Conservation (phyloP, 1,140 invertebrate genomes). For the Brachionus calyciflorus region DNA sequence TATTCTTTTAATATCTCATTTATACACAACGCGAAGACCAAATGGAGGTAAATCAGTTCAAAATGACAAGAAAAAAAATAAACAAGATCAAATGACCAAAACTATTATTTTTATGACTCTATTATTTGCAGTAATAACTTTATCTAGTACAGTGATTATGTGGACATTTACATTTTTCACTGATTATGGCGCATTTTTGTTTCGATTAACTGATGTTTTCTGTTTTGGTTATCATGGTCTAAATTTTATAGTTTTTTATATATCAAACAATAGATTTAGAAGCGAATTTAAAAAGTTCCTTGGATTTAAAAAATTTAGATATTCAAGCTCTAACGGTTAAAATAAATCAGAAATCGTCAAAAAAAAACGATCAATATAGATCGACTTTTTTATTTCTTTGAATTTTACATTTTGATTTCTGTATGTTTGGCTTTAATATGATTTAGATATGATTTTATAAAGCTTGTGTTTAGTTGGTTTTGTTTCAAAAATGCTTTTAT, state of each 20-base stretch:
- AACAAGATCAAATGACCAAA: not conserved
- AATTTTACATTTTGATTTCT: too few species aligned
- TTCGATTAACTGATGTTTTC: not conserved
- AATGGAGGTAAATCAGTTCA: not conserved
- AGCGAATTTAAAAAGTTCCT: not conserved
- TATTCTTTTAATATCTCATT: not conserved
- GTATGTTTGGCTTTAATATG: too few species aligned
- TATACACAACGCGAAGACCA: not conserved
- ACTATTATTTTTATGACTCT: conserved; percentile 9
- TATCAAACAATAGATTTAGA: conserved; percentile 12
- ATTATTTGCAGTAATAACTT: not conserved
- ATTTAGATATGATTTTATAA: too few species aligned
- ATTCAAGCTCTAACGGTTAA: too few species aligned
- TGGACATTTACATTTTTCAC: not conserved
- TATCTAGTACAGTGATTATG: not conserved
- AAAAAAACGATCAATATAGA: too few species aligned
- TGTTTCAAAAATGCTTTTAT: too few species aligned
- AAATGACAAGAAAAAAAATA: not conserved
- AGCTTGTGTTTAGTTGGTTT: too few species aligned
- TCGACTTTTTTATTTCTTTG: too few species aligned
- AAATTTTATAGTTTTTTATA: not conserved
- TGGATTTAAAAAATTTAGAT: too few species aligned
- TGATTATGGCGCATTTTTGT: not conserved
- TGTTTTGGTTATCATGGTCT: not conserved
- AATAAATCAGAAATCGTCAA: too few species aligned